Evolutionary conservation across 2,797 vertebrate genomes (phyloP), one percentile per base, ranked within the genome.

Genomic region (Typhlichthys subterraneus): DNA sequence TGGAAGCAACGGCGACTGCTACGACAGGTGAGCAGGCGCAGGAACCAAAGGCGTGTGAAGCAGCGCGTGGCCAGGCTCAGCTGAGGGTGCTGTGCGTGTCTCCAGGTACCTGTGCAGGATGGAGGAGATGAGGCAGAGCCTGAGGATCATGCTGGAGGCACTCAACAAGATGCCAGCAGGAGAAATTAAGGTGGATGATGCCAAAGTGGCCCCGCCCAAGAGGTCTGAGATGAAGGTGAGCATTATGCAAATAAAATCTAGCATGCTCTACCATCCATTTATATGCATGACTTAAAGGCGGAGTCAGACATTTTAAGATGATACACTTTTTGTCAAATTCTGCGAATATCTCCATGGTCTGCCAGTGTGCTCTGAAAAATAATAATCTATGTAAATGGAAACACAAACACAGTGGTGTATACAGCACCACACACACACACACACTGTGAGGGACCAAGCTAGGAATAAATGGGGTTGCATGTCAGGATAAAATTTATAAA

Each of bases 101-200:
- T 3, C 57, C 81, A 98, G 97, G 85, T 97, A 98, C 81, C 87
- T 98, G 69, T 98, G 96, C 75, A 89, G 96, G 0, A 87, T 98
- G 66, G 97, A 99, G 73, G 97, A 98, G 87, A 99, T 99, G 97
- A 93, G 97, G 1, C 97, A 99, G 91, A 95, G 94, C 0, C 89
- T 99, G 2, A 87, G 94, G 2, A 98, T 99, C 89, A 95, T 99
- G 70, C 63, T 63, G 1, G 95, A 99, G 84, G 90, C 92, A 33
- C 91, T 99, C 56, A 99, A 99, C 82, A 98, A 96, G 89, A 99
- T 99, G 96, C 97, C 97, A 0, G 90, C 94, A 4, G 97, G 97
- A 0, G 97, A 99, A 87, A 95, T 98, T 82, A 98, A 98, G 69
- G 95, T 98, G 65, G 97, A 99, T 0, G 97, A 99, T 0, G 96